A percentile compares a stretch with the other conserved stretches of the same genome.
Evolutionary conservation across 2,888 invertebrate species (phyloP).

Genomic region (Drosophila koepferae): DNA sequence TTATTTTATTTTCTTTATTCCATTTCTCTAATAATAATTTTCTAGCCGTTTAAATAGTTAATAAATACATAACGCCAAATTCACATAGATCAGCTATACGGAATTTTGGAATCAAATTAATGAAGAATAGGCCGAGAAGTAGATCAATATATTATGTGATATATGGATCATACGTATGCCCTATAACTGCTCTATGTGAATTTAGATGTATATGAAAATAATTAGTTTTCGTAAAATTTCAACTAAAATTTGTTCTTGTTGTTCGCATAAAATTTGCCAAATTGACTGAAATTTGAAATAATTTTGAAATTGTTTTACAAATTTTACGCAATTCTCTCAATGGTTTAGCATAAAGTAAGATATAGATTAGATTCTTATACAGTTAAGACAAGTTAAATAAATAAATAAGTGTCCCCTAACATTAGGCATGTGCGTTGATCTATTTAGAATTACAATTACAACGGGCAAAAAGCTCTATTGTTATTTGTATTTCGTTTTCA

Average conservation of each 20-base stretch:
- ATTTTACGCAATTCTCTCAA: slow-evolving; percentile 15
- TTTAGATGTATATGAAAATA: slow-evolving; percentile 35
- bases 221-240: slow-evolving; percentile 32
- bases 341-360: slow-evolving; percentile 13
- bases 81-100: slow-evolving; percentile 52
- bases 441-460: slow-evolving; percentile 21
- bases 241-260: slow-evolving; percentile 35
- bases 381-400: slow-evolving; percentile 44
- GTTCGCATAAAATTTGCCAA: slow-evolving; percentile 37
- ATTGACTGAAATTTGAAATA: slow-evolving; percentile 26
- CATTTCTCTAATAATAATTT: slow-evolving; percentile 61
- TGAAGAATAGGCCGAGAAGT: slow-evolving; percentile 9
- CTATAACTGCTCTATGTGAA: slow-evolving; percentile 49
- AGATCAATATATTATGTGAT: not conserved
- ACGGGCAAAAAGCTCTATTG: slow-evolving; percentile 18
- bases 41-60: slow-evolving; percentile 48
- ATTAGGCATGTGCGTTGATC: slow-evolving; percentile 52
- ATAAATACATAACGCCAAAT: slow-evolving; percentile 51
- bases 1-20: slow-evolving; percentile 20
- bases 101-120: slow-evolving; percentile 11
- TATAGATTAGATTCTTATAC: slow-evolving; percentile 32
- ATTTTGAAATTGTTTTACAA: not conserved
- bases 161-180: not conserved
- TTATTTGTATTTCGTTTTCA: slow-evolving; percentile 17
- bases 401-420: slow-evolving; percentile 68